A percentile compares a stretch with the other conserved stretches of the same genome.
Conservation (phyloP, 2,797 vertebrate species). For the Artibeus lituratus region DNA sequence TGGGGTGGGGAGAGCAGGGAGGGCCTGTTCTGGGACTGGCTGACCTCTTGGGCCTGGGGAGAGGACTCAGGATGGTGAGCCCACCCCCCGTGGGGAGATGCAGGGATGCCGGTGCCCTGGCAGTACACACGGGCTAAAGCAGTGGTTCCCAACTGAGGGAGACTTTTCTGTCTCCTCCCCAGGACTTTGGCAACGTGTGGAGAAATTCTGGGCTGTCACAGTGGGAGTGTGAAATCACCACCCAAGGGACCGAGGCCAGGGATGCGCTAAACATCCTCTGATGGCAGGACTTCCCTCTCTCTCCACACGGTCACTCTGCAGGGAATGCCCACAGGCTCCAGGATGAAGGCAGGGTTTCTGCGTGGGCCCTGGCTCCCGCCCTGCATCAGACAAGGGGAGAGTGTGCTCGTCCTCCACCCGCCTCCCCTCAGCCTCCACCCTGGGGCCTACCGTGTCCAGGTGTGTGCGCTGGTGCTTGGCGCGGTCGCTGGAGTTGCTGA, state of each 20-base stretch:
- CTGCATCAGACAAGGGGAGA: not conserved
- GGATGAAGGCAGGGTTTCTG: not conserved
- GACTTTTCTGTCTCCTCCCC: not conserved
- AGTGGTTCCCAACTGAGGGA: not conserved
- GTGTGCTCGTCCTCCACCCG: not conserved
- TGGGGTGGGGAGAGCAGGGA: not conserved
- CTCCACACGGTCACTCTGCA: not conserved
- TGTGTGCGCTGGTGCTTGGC: constrained; percentile 99
- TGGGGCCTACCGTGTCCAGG: constrained; percentile 93
- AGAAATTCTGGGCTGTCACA: not conserved
- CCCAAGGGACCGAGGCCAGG: not conserved
- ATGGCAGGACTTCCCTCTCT: not conserved
- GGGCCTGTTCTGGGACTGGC: not conserved
- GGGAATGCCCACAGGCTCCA: not conserved
- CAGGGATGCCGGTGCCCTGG: not conserved
- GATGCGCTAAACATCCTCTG: not conserved
- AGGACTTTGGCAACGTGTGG: not conserved
- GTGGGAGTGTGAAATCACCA: not conserved
- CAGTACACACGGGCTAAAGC: not conserved
- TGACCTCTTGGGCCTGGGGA: not conserved
- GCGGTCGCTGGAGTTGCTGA: constrained; percentile 99
- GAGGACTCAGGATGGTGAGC: not conserved
- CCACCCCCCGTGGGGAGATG: not conserved
- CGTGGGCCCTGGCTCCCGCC: accelerated
- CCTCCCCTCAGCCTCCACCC: accelerated